Evolutionary conservation across 2,797 vertebrate species (phyloP).

Genomic region (Chanos chanos): DNA sequence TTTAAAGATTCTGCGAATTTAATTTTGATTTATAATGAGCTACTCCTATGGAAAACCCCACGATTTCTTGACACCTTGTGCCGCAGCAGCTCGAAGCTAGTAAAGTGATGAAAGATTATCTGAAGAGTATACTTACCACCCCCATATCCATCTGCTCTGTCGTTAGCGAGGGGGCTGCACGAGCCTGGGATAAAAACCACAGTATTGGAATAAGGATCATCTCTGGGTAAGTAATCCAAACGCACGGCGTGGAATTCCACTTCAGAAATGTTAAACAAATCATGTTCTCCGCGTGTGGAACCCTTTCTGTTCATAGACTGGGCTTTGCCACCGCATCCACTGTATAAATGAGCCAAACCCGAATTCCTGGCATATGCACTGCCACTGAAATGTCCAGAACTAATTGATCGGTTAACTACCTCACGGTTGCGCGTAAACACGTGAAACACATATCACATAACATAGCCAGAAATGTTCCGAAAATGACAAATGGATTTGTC

Average conservation of each 20-base stretch:
- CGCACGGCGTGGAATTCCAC: conserved; percentile 43
- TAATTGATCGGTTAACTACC: conserved; percentile 47
- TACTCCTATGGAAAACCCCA: no score
- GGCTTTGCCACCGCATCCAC: conserved; percentile 57
- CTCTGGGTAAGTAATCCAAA: conserved; percentile 61
- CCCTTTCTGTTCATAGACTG: conserved; percentile 56
- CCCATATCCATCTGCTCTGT: conserved; percentile 71
- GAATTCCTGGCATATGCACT: conserved; percentile 13
- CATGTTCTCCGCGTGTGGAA: conserved; percentile 55
- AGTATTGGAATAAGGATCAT: conserved; percentile 64
- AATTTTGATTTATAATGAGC: no score
- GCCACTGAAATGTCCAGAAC: conserved; percentile 3
- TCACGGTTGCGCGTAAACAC: conserved; percentile 65
- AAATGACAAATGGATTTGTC: conserved; percentile 8
- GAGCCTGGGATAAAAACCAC: conserved; percentile 56
- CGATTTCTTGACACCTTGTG: not conserved
- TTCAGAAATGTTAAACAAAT: conserved; percentile 42
- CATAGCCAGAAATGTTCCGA: conserved; percentile 1
- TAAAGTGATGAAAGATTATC: not conserved
- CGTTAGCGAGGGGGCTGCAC: conserved; percentile 65
- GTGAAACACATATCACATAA: conserved; percentile 54
- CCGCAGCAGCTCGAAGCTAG: not conserved
- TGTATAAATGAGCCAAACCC: conserved; percentile 31
- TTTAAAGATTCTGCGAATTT: no score
- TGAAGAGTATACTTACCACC: conserved; percentile 63